Base-by-base conservation (phyloP, 2,797 vertebrate genomes). In the Toxotes lorentzi region DNA sequence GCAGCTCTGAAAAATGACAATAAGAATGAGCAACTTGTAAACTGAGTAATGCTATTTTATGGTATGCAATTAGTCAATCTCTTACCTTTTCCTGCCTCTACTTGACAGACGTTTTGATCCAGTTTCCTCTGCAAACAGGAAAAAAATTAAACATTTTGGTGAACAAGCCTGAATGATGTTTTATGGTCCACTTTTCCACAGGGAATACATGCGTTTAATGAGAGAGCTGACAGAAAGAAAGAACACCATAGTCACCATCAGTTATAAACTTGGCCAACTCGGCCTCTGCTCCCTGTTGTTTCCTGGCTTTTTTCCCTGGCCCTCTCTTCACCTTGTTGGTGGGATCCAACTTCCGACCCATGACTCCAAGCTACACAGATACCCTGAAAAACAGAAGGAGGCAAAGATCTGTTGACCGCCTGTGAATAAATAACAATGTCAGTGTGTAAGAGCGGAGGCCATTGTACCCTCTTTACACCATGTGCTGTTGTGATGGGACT, bases 301-400 rank as follows among this genome's bases (percentile, higher is more conserved):
- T 99, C 54, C 91, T 96, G 68, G 97, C 78, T 87, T 99, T 99
- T 35, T 95, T 96, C 43, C 98, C 98, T 0, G 97, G 98, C 2
- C 98, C 98, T 41, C 96, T 94, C 81, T 97, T 98, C 89, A 95
- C 96, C 85, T 95, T 94, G 76, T 69, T 95, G 43, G 92, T 94
- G 72, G 97, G 97, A 89, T 99, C 97, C 81, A 99, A 91, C 77
- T 96, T 98, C 40, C 98, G 95, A 87, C 98, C 98, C 98, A 99
- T 99, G 84, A 81, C 78, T 90, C 71, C 58, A 21, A 79, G 58
- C 66, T 90, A 87, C 24, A 87, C 64, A 45, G 38, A 60, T 14
- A 51, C 21, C 48, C 85, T 91, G 66, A 54, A 83, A 76, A 51
- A 13, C 2, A 66, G n/a, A 51, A 19, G 8, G 53, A 21, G 76